Percentiles rank a stretch among this genome's conserved stretches.
These are phyloP conservation scores for Drosophila neotestacea DNA, from an alignment of 2,888 invertebrate species.

Conservation along the genomic window DNA sequence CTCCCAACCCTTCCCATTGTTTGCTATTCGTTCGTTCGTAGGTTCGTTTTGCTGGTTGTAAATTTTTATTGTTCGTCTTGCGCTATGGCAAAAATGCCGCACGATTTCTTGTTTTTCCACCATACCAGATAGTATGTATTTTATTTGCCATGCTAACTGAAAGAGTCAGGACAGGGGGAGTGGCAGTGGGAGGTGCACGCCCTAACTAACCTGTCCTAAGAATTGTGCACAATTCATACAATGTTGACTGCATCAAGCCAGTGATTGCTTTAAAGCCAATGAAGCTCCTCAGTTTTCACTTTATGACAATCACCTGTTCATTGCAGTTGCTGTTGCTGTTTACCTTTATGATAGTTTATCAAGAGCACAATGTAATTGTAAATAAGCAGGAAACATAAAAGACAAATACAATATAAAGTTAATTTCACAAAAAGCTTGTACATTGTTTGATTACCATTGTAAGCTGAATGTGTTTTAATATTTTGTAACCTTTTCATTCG, in stretches of 20 bases:
- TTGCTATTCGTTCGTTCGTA: constrained; percentile 40
- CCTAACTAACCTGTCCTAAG: constrained; percentile 35
- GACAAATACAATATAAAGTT: constrained; percentile 2
- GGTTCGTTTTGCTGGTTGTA: constrained; percentile 70
- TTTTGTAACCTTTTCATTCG: constrained; percentile 2
- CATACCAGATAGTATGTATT: constrained; percentile 54
- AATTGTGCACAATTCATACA: constrained; percentile 33
- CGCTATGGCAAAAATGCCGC: constrained; percentile 49
- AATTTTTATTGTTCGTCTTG: constrained; percentile 73
- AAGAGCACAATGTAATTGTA: constrained; percentile 23
- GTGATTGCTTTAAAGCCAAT: constrained; percentile 46
- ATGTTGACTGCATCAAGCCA: constrained; percentile 36
- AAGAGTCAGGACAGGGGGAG: neutral
- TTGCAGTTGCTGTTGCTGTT: constrained; percentile 13
- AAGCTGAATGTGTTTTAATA: constrained; percentile 8
- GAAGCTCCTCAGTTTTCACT: constrained; percentile 37
- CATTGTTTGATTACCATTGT: constrained; percentile 17
- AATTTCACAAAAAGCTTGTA: constrained; percentile 16
- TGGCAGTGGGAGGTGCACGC: constrained; percentile 6
- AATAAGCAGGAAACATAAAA: neutral
- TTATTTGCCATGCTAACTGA: constrained; percentile 47
- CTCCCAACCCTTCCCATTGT: constrained; percentile 23
- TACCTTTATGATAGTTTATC: constrained; percentile 3
- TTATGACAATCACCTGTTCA: constrained; percentile 49
- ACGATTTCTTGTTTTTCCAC: constrained; percentile 44